Base-by-base conservation (phyloP, 2,113 vertebrate genomes). In the Geococcyx californianus region DNA sequence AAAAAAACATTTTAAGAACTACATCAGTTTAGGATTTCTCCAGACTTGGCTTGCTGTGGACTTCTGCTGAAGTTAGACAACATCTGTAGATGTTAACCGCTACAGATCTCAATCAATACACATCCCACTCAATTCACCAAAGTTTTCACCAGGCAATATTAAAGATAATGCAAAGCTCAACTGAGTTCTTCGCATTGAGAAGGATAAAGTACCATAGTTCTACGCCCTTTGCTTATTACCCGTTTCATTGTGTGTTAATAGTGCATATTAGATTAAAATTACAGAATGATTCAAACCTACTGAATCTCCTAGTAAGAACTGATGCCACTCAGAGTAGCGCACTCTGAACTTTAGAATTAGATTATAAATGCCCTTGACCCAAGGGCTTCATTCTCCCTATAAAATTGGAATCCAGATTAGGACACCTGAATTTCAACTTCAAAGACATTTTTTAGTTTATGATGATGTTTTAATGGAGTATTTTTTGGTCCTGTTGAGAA, bases 161-260 rank as follows among this genome's bases (percentile, higher is more conserved):
- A 36, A n/a, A n/a, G n/a, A 79, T 11, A 44, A 64, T 9, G 14
- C 11, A 75, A 66, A 89, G 16, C 13, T 67, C 70, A 82, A 0
- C 13, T 16, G 20, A 68, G 20, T 23, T 66, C 33, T 36, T 4
- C 0, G 0, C 23, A 20, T 6, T 58, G 29, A 42, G 40, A 76
- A 60, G 60, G 60, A 49, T 42, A 21, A 78, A 68, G 49, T 2
- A 77, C 44, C 29, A 47, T 3, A 64, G n/a, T 44, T 78, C 64
- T 62, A 15, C 4, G 2, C 13, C 16, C 12, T 59, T 26, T 91
- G 8, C 20, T 73, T 23, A 8, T n/a, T 31, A 42, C 29, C 14
- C 26, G 12, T 38, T 87, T 64, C 31, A 25, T 7, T 70, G 29
- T 70, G 29, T 72, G 33, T 62, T 94, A 49, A 26, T 34, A 78